Conservation (phyloP, 2,797 vertebrate species). For the Erpetoichthys calabaricus region DNA sequence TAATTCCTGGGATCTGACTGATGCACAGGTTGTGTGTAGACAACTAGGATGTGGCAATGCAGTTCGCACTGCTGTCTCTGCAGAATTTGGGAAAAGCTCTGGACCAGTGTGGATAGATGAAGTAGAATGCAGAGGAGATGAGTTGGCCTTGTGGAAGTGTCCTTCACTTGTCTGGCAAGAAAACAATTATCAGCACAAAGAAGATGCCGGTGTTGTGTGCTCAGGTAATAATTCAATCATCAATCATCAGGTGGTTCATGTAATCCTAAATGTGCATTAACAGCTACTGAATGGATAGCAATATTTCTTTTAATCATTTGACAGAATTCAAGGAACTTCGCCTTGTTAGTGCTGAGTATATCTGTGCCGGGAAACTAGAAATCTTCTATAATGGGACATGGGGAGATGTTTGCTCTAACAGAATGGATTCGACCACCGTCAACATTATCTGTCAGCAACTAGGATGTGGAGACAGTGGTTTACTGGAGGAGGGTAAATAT, state of each 20-base stretch:
- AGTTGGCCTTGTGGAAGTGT: conserved; percentile 1
- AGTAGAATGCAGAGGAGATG: conserved; percentile 1
- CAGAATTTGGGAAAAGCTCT: background rate
- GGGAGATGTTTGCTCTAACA: conserved; percentile 1
- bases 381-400: conserved; percentile 4
- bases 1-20: background rate
- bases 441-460: conserved; percentile 5
- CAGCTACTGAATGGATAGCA: background rate
- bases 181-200: too few species aligned
- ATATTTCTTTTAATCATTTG: background rate
- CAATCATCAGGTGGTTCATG: too few species aligned
- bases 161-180: background rate
- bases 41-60: conserved; percentile 8
- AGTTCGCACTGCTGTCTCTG: background rate
- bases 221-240: conserved; percentile 3
- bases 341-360: background rate
- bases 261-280: background rate
- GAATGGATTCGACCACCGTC: background rate
- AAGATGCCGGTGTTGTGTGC: background rate
- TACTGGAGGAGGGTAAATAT: background rate
- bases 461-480: conserved; percentile 1
- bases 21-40: conserved; percentile 7
- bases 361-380: conserved; percentile 2
- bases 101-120: background rate
- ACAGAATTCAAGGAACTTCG: background rate